phyloP scores from a whole-genome alignment of 2,113 vertebrate species.

The Ariopsis seemanni region DNA sequence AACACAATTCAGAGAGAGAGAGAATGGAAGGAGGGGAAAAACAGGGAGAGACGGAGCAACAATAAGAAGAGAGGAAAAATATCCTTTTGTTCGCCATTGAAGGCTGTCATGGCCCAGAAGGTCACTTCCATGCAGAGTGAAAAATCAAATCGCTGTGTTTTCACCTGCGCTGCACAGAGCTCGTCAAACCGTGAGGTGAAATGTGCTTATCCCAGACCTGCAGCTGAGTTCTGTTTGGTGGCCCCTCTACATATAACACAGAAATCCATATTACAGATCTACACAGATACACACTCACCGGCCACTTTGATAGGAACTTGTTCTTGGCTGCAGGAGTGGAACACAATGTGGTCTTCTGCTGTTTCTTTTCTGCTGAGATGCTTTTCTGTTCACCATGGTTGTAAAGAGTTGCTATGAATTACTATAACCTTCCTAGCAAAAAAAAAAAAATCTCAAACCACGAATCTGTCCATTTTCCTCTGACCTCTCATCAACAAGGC shows the following conservation, averaged over 20 bases:
- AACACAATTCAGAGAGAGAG: slow-evolving; percentile 28
- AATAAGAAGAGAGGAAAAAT: slow-evolving; percentile 13
- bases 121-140: slow-evolving; percentile 13
- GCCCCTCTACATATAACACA: background rate
- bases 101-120: slow-evolving; percentile 38
- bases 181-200: background rate
- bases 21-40: slow-evolving; percentile 2
- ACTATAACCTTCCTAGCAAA: too few relatives aligned
- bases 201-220: background rate
- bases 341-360: too few relatives aligned
- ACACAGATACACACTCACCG: too few relatives aligned
- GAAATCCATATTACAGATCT: background rate
- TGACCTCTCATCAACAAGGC: too few relatives aligned
- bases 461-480: too few relatives aligned
- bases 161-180: background rate
- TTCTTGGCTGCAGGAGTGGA: too few relatives aligned
- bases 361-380: too few relatives aligned
- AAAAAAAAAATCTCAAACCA: too few relatives aligned
- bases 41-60: slow-evolving; percentile 27
- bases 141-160: slow-evolving; percentile 30
- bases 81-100: slow-evolving; percentile 23
- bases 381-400: too few relatives aligned
- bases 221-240: background rate
- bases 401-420: too few relatives aligned
- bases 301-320: too few relatives aligned